Evolutionary conservation across 2,888 invertebrate genomes (phyloP).

Genomic region (Listrodromus nycthemerus): DNA sequence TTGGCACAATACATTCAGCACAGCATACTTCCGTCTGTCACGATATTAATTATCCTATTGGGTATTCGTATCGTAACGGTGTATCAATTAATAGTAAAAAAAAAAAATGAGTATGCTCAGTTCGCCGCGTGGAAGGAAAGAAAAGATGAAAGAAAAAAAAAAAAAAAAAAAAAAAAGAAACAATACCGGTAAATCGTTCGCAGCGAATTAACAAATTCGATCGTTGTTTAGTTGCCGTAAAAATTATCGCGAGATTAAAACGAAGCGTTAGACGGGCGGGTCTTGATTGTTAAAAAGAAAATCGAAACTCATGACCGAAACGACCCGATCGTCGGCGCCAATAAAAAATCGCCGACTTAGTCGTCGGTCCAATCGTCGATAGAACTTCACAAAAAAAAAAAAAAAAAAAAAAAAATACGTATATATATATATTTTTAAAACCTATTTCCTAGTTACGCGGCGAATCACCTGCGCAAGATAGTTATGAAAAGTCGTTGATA

Average conservation of each 20-base stretch:
- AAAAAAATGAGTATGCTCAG: slow-evolving; percentile 60
- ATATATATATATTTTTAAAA: background rate
- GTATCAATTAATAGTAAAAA: slow-evolving; percentile 55
- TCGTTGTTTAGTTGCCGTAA: slow-evolving; percentile 70
- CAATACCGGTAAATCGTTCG: slow-evolving; percentile 73
- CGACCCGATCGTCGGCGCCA: slow-evolving; percentile 9
- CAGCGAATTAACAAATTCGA: slow-evolving; percentile 80
- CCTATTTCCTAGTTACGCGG: slow-evolving; percentile 15
- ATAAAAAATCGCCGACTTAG: background rate
- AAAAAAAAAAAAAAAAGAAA: slow-evolving; percentile 66
- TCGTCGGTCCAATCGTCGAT: background rate
- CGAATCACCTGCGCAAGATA: slow-evolving; percentile 8
- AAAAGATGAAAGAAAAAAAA: slow-evolving; percentile 64
- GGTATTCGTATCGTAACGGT: slow-evolving; percentile 72
- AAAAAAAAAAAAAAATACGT: slow-evolving; percentile 1
- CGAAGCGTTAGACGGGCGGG: slow-evolving; percentile 3
- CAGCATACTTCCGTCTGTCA: slow-evolving; percentile 78
- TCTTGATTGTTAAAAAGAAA: slow-evolving; percentile 10
- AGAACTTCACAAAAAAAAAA: slow-evolving; percentile 22
- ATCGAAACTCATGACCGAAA: slow-evolving; percentile 20
- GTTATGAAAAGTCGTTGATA: slow-evolving; percentile 29
- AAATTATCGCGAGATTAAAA: slow-evolving; percentile 31
- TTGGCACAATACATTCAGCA: slow-evolving; percentile 82
- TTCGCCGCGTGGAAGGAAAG: slow-evolving; percentile 58
- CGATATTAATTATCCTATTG: slow-evolving; percentile 78